Base-by-base conservation (phyloP, 2,888 invertebrate genomes). In the Orthosia cruda region DNA sequence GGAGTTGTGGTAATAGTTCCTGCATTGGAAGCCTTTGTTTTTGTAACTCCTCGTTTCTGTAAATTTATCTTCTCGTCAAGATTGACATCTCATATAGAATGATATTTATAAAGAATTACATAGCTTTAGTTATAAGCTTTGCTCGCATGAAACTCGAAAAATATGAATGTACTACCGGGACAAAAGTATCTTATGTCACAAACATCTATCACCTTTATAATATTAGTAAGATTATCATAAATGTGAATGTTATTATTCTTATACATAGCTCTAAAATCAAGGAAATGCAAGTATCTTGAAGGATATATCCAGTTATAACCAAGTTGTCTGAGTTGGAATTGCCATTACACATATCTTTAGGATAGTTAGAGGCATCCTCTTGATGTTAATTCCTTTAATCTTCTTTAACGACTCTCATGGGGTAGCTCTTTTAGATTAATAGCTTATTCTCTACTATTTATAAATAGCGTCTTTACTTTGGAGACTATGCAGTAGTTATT, bases 361-460 rank as follows among this genome's bases (percentile, higher is more conserved):
- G 13, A 75, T 50, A 61, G 23, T 65, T 55, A 55, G 26, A 18
- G 32, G 16, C 45, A 81, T 65, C 23, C 23, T 74, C 32, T 52
- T 74, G 49, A 65, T 75, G 52, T 50, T 65, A 81, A 77, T 54
- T 65, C 45, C 77, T 63, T 82, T 79, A 77, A 79, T 77, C 82
- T 77, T 45, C 49, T 59, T 77, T 81, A 59, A 82, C 45, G 83
- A 64, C 54, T 15, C 63, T 40, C 69, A 54, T 40, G 69, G 23
- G 82, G 40, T 20, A 23, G 18, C 47, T 63, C 20, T 49, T 63
- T 55, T 50, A 64, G 52, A 58, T 63, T 65, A 55, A 63, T 77
- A 54, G 52, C 32, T 26, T 32, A 63, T 77, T 63, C 2, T 54
- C 49, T 54, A 20, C 52, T 54, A n/a, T 18, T 54, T 40, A 40